These are phyloP conservation scores for Aporrectodea caliginosa DNA, from an alignment of 1,140 invertebrate genomes.

Conservation along the genomic window DNA sequence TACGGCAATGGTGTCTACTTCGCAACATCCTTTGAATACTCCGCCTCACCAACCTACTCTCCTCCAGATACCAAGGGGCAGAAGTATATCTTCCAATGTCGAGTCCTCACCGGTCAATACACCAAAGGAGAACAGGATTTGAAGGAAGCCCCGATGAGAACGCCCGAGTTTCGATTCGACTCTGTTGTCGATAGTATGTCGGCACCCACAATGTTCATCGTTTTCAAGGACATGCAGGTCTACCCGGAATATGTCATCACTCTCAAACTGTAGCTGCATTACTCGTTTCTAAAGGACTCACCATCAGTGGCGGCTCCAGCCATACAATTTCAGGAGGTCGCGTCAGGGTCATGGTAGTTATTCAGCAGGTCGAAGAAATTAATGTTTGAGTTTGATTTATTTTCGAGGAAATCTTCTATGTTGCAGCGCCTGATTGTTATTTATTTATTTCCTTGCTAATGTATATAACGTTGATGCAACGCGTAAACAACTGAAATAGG, in stretches of 20 bases:
- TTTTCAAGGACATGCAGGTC: conserved; percentile 25
- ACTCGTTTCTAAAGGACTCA: too few relatives aligned
- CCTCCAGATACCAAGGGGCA: conserved; percentile 3
- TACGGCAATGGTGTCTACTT: conserved; percentile 34
- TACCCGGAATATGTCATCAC: conserved; percentile 32
- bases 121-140: background rate
- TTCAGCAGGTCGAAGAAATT: too few relatives aligned
- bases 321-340: too few relatives aligned
- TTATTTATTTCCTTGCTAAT: too few relatives aligned
- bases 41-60: conserved; percentile 13
- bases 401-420: too few relatives aligned
- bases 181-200: conserved; percentile 11
- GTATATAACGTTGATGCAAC: too few relatives aligned
- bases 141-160: conserved; percentile 22
- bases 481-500: too few relatives aligned
- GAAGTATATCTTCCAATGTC: conserved; percentile 22
- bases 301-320: too few relatives aligned
- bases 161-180: background rate
- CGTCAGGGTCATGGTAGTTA: too few relatives aligned
- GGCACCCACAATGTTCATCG: conserved; percentile 19
- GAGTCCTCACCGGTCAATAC: conserved; percentile 24
- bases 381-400: too few relatives aligned
- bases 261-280: too few relatives aligned
- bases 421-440: too few relatives aligned
- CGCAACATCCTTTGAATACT: conserved; percentile 27